Evolutionary conservation across 2,113 vertebrate genomes (phyloP).

Genomic region (Actenoides hombroni): DNA sequence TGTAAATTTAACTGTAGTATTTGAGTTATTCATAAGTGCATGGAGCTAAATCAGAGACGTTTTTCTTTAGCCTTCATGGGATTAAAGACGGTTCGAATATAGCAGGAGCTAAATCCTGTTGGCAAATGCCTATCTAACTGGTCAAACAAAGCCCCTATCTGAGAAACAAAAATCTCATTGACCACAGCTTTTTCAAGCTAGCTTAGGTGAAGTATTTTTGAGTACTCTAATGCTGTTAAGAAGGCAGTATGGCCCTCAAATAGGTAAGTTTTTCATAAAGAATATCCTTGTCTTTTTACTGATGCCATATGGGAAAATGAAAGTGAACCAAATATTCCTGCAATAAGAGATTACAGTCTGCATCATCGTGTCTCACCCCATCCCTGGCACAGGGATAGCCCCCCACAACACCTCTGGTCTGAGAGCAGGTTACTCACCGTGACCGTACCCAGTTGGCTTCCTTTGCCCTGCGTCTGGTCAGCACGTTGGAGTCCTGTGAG

Average conservation of each 20-base stretch:
- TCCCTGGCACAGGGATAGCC: neutral
- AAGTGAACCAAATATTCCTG: neutral
- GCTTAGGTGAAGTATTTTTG: neutral
- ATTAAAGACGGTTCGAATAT: constrained; percentile 58
- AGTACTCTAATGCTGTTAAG: neutral
- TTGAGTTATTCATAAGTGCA: constrained; percentile 58
- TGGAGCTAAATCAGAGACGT: constrained; percentile 43
- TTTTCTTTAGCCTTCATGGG: constrained; percentile 53
- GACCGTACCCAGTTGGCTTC: accelerated
- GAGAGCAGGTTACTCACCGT: neutral
- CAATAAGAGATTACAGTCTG: neutral
- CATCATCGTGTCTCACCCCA: neutral
- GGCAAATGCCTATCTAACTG: neutral
- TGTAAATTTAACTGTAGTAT: constrained; percentile 64
- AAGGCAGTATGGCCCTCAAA: neutral
- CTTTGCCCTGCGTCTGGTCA: neutral
- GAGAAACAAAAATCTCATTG: neutral
- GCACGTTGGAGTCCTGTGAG: neutral
- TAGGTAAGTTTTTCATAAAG: neutral
- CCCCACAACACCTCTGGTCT: neutral
- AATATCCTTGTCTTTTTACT: neutral
- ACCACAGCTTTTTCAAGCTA: neutral
- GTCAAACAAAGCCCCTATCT: neutral
- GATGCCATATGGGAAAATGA: neutral
- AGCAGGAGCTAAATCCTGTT: constrained; percentile 49